Base-by-base conservation (phyloP, 1,140 invertebrate species). In the Liolophura sinensis region DNA sequence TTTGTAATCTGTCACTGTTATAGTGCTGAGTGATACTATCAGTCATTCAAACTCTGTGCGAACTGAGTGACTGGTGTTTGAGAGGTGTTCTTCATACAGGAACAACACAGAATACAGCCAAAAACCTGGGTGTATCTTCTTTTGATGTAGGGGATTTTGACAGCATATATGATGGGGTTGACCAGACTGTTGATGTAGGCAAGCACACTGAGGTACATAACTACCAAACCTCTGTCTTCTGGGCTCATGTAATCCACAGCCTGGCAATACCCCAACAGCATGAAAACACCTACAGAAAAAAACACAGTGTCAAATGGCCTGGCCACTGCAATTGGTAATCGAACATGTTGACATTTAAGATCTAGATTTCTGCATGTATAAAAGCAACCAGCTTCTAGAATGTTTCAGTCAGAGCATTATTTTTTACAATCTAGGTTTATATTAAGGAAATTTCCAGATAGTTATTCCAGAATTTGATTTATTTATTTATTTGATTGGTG, bases 141-240 rank as follows among this genome's bases (percentile, higher is more conserved):
- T 16, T 62, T 27, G 16, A 73, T 62, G 27, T 47, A 20, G 3
- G 64, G 54, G 7, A 73, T 9, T 25, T 70, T 72, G 63, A 73
- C 63, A 31, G 70, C 71, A 61, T 74, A 74, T 52, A 74, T 60
- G 15, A 73, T 57, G n/a, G 73, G 73, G 57, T 70, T 74, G 47
- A 69, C 50, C n/a, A 69, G 25, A 31, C 64, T 66, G 64, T 70
- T 72, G 27, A 63, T 22, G 31, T 61, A 73, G n/a, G 64, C 63
- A 1, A 59, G 18, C 31, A 57, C 48, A 46, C 57, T 64, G 59
- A 56, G 50, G 64, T 72, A 72, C 0, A 65, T 18, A 16, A 54
- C 24, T 4, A 40, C 24, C n/a, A 15, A 20, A 57, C 15, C 15
- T 57, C 31, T 18, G 22, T 27, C 55, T 22, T 57, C 31, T 7